Percentiles rank a stretch among this genome's conserved stretches.
Conservation (phyloP, 2,888 invertebrate species). For the Cephus nigrinus region DNA sequence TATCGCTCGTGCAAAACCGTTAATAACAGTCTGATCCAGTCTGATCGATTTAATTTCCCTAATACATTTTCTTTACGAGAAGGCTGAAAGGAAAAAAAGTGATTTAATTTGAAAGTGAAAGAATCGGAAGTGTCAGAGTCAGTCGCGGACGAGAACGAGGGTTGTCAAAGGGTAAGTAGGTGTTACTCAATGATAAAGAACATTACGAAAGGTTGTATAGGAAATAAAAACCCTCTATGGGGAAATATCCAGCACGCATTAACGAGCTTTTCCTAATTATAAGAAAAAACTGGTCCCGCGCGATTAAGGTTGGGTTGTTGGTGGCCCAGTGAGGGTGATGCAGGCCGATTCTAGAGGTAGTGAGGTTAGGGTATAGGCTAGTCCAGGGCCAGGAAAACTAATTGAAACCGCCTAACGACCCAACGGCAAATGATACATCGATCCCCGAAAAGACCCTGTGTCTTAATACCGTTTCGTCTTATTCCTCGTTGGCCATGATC, state of each 20-base stretch:
- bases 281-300: constrained; percentile 56
- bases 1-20: neutral
- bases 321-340: constrained; percentile 17
- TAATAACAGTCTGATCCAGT: neutral
- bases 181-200: neutral
- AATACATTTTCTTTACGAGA: neutral
- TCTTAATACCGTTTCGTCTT: constrained; percentile 61
- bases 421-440: constrained; percentile 65
- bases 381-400: constrained; percentile 55
- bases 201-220: neutral
- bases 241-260: constrained; percentile 53
- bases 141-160: neutral
- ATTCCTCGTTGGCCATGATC: constrained; percentile 36
- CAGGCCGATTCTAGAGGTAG: constrained; percentile 31
- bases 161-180: neutral
- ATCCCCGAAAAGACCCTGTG: constrained; percentile 49
- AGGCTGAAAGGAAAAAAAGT: neutral
- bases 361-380: constrained; percentile 30
- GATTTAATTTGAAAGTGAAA: neutral
- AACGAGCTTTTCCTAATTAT: constrained; percentile 64
- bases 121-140: neutral
- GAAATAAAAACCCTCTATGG: constrained; percentile 1
- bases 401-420: constrained; percentile 66
- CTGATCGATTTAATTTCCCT: neutral
- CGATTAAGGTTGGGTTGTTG: constrained; percentile 53